Base-by-base conservation (phyloP, 2,888 invertebrate species). In the Chloroclystis v-ata region DNA sequence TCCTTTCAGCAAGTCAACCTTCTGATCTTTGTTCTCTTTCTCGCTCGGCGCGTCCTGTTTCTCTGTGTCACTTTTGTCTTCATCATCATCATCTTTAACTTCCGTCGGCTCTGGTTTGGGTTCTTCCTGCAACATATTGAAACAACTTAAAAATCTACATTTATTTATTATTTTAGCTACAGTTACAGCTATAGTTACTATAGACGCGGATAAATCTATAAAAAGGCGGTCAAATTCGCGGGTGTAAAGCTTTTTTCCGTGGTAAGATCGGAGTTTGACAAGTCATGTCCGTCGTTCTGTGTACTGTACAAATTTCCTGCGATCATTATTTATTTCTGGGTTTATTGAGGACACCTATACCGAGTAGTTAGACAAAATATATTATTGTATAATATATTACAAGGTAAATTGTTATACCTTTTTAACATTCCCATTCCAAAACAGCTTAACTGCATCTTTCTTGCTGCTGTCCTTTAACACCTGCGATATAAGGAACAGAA, bases 401-500 rank as follows among this genome's bases (percentile, higher is more conserved):
- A 14, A 32, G 0, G 13, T 13, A 7, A 33, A 33, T 40, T 30
- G 33, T 24, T 54, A 46, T 28, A 78, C 83, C 69, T 79, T 78
- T 44, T 81, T 83, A 3, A 77, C 32, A 20, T 14, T 79, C 80
- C 28, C 37, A 55, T 67, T 71, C 82, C 82, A 84, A 0, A 71
- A 62, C 7, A 86, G 47, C 33, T 62, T 72, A 0, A 80, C 59
- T 0, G 81, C 81, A 0, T 73, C 78, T 35, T 79, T 83, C 57
- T 82, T 85, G 0, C 64, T 71, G 0, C 66, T 62, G 25, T 78
- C 76, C 12, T 75, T 75, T 53, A 73, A 58, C 9, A 93, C 78
- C 57, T 97, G 94, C 0, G 94, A 93, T 29, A 96, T 86, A 16
- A 97, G 72, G 63, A 95, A 94, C 37, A 98, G 81, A 1, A 95